Percentiles rank a stretch among this genome's conserved stretches.
phyloP scores from a whole-genome alignment of 2,888 invertebrate genomes.

The Drosophila eohydei region DNA sequence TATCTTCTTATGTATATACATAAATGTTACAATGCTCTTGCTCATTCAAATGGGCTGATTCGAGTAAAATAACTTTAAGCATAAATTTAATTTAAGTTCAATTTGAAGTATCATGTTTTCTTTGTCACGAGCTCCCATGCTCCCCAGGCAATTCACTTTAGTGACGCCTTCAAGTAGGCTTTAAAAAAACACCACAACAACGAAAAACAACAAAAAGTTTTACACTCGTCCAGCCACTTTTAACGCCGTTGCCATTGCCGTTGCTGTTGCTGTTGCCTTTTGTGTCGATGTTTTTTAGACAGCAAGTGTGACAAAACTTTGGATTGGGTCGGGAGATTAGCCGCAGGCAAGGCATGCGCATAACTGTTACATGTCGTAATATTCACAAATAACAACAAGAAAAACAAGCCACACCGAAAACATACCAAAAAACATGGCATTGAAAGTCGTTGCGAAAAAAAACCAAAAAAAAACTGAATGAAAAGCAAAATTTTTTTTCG shows the following conservation, averaged over 20 bases:
- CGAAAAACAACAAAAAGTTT: background rate
- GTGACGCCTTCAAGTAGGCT: constrained; percentile 44
- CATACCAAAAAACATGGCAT: constrained; percentile 71
- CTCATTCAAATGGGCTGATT: background rate
- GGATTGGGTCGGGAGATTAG: constrained; percentile 15
- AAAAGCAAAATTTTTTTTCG: constrained; percentile 46
- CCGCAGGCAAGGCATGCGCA: constrained; percentile 53
- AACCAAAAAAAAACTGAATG: constrained; percentile 36
- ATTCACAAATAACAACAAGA: constrained; percentile 61
- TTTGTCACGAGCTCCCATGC: background rate
- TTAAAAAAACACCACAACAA: constrained; percentile 15
- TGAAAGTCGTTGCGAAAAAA: constrained; percentile 66
- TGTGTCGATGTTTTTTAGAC: constrained; percentile 39
- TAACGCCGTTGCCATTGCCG: too few relatives aligned
- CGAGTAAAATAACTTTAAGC: background rate
- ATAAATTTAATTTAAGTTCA: constrained; percentile 7
- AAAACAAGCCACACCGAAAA: constrained; percentile 38
- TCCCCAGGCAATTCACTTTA: constrained; percentile 37
- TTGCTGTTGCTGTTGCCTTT: constrained; percentile 23
- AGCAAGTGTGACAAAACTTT: constrained; percentile 46
- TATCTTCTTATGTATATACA: too few relatives aligned
- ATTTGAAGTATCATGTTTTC: constrained; percentile 4
- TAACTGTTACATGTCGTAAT: constrained; percentile 72
- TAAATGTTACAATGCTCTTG: background rate
- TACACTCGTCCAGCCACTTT: too few relatives aligned